These are phyloP conservation scores for Phataginus tricuspis DNA, from an alignment of 2,797 vertebrate species.

Conservation along the genomic window DNA sequence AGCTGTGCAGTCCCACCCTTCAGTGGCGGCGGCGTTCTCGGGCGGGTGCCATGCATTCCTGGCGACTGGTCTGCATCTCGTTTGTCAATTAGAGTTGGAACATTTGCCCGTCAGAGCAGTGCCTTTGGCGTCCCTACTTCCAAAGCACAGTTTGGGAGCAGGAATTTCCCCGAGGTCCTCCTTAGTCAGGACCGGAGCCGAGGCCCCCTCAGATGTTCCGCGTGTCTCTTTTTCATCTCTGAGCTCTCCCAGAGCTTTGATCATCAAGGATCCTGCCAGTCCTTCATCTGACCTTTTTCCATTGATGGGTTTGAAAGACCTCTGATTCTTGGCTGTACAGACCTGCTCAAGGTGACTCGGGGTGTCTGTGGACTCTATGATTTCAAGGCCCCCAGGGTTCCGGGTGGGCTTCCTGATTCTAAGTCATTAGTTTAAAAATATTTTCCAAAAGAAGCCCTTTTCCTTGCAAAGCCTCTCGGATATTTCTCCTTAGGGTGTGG, in stretches of 20 bases:
- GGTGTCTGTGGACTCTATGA: neutral
- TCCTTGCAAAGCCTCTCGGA: neutral
- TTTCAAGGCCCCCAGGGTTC: neutral
- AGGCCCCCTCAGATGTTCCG: neutral
- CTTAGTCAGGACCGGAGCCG: neutral
- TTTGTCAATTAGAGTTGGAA: constrained; percentile 30
- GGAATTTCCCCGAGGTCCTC: constrained; percentile 30
- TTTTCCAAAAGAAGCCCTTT: neutral
- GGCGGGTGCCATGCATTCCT: neutral
- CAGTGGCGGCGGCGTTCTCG: constrained; percentile 37
- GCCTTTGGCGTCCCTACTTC: neutral
- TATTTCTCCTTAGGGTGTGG: neutral
- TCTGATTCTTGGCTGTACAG: neutral
- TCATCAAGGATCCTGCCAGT: neutral
- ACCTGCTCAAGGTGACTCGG: constrained; percentile 45
- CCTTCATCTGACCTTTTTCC: constrained; percentile 37
- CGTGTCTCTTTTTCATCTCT: neutral
- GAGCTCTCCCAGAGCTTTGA: neutral
- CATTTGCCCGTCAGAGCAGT: neutral
- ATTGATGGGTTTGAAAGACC: constrained; percentile 24
- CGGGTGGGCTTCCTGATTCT: neutral
- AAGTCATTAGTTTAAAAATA: neutral
- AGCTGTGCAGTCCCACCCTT: constrained; percentile 40
- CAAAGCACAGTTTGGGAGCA: neutral
- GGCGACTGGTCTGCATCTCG: constrained; percentile 54